phyloP scores from a whole-genome alignment of 2,113 vertebrate species.

The Neolamprologus sp. region DNA sequence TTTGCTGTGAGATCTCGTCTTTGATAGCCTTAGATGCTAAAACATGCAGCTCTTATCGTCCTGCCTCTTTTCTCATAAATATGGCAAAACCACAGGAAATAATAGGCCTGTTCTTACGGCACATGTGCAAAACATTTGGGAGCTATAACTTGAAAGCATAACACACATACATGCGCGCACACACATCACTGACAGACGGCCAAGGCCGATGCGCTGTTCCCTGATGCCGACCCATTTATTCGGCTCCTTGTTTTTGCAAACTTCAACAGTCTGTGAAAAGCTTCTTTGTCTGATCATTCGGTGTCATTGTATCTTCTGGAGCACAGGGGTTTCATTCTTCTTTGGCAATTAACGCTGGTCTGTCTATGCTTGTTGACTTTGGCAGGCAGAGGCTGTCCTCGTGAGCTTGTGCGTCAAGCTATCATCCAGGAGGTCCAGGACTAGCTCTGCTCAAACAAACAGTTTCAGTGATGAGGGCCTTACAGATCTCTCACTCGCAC shows the following conservation, averaged over 20 bases:
- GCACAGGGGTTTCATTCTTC: constrained; percentile 45
- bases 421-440: constrained; percentile 35
- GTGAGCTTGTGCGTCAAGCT: constrained; percentile 60
- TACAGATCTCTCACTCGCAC: background rate
- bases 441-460: constrained; percentile 42
- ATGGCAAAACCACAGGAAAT: background rate
- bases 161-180: background rate
- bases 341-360: constrained; percentile 34
- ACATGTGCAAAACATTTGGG: background rate
- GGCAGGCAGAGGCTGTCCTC: constrained; percentile 30
- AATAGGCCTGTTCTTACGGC: background rate
- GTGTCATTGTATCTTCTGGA: constrained; percentile 26
- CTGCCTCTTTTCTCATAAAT: background rate
- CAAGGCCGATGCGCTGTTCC: background rate
- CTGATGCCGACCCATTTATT: background rate
- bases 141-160: background rate
- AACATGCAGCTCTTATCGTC: background rate
- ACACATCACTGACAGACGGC: background rate
- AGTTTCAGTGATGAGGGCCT: constrained; percentile 2
- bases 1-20: background rate
- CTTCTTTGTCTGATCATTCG: constrained; percentile 34
- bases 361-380: constrained; percentile 56
- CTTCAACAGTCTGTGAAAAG: constrained; percentile 15
- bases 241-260: background rate
- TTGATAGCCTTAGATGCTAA: background rate